A percentile compares a stretch with the other conserved stretches of the same genome.
Conservation (phyloP, 2,888 invertebrate genomes). For the Phengaris arion region DNA sequence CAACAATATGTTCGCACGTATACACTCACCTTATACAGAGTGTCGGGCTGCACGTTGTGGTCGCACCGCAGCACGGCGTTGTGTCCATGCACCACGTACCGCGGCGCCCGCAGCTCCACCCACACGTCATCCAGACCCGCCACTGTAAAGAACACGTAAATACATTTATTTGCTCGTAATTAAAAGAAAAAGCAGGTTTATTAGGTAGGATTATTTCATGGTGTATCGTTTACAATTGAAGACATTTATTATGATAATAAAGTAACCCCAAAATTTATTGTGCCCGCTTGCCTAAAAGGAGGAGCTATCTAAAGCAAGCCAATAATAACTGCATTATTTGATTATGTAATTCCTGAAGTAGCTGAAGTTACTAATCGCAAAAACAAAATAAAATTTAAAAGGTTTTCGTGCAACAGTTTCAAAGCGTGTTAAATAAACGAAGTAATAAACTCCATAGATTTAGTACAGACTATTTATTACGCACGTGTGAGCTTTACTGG, state of each 20-base stretch:
- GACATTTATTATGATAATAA: too few relatives aligned
- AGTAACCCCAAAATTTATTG: too few relatives aligned
- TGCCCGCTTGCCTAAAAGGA: too few relatives aligned
- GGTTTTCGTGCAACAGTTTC: not conserved
- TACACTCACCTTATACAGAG: conserved; percentile 82
- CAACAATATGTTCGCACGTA: not conserved
- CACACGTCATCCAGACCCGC: conserved; percentile 54
- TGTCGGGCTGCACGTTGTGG: conserved; percentile 85
- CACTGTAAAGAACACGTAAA: conserved; percentile 51
- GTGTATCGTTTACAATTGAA: too few relatives aligned
- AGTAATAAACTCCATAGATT: conserved; percentile 17
- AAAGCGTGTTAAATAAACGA: conserved; percentile 1
- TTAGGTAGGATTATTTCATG: too few relatives aligned
- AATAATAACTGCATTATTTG: too few relatives aligned
- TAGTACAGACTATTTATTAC: not conserved
- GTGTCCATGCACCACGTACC: conserved; percentile 85
- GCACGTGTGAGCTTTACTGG: conserved; percentile 3
- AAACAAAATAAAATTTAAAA: not conserved
- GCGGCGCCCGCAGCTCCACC: conserved; percentile 82
- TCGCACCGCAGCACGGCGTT: conserved; percentile 85
- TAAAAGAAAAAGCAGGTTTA: too few relatives aligned
- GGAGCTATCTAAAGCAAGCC: too few relatives aligned
- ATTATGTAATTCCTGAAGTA: too few relatives aligned
- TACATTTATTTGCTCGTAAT: not conserved
- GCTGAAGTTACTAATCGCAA: too few relatives aligned